A percentile compares a stretch with the other conserved stretches of the same genome.
These are phyloP conservation scores for Hanleya hanleyi DNA, from an alignment of 2,888 invertebrate genomes.

Conservation along the genomic window DNA sequence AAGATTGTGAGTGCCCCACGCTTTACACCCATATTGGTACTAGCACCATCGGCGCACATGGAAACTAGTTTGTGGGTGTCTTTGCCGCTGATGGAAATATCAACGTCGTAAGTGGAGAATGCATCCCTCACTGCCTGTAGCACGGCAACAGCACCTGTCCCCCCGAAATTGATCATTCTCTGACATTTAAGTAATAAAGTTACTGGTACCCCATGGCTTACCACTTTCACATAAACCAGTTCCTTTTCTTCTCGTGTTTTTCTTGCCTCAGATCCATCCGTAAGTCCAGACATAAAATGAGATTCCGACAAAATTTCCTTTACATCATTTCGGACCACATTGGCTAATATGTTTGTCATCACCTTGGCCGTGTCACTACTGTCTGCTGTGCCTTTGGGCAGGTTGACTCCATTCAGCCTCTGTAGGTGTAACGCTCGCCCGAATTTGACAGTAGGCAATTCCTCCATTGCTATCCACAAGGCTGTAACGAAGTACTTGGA, in stretches of 20 bases:
- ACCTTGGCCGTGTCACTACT: not conserved
- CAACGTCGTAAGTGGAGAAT: not conserved
- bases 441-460: not conserved
- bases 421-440: not conserved
- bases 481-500: not conserved
- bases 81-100: not conserved
- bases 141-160: not conserved
- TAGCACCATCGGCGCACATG: not conserved
- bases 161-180: not conserved
- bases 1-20: not conserved
- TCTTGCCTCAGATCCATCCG: not conserved
- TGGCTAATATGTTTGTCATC: not conserved
- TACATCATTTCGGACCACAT: not conserved
- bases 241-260: slow-evolving; percentile 6
- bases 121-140: not conserved
- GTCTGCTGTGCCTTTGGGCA: not conserved
- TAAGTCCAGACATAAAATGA: not conserved
- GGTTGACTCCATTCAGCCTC: not conserved
- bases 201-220: not conserved
- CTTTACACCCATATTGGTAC: not conserved
- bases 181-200: not conserved
- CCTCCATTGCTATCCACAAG: not conserved
- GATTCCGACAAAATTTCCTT: not conserved
- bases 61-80: not conserved
- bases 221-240: not conserved